Percentiles rank a stretch among this genome's conserved stretches.
Conservation (phyloP, 2,113 vertebrate genomes). For the Vanacampus margaritifer region DNA sequence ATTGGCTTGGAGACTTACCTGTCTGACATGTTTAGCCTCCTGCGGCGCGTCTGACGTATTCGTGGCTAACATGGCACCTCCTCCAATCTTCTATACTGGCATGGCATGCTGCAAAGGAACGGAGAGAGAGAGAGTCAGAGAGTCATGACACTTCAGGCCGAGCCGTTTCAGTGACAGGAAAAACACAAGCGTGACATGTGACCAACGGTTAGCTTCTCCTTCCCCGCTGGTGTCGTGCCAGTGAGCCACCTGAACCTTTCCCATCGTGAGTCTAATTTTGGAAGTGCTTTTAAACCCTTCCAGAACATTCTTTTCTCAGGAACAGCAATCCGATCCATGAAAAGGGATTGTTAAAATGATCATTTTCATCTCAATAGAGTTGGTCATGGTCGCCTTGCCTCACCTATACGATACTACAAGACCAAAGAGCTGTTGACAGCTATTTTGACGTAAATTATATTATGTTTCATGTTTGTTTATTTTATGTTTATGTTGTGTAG, state of each 20-base stretch:
- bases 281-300: background rate
- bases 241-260: background rate
- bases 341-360: background rate
- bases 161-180: background rate
- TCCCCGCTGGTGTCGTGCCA: conserved; percentile 8
- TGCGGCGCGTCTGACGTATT: conserved; percentile 68
- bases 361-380: background rate
- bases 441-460: no score
- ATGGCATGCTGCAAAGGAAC: conserved; percentile 66
- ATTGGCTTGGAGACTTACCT: conserved; percentile 62
- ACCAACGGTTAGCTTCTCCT: conserved; percentile 7
- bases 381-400: background rate
- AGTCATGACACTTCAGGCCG: background rate
- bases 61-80: conserved; percentile 82
- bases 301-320: background rate
- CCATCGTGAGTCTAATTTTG: background rate
- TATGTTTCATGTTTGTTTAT: no score
- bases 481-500: no score
- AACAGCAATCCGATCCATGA: background rate
- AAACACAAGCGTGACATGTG: conserved; percentile 17
- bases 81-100: conserved; percentile 53
- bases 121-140: background rate
- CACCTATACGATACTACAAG: no score
- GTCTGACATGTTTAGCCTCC: conserved; percentile 77
- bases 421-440: no score